Percentiles rank a stretch among this genome's conserved stretches.
Conservation (phyloP, 92 coral and sea anemone species). For the Zoanthus sociatus region DNA sequence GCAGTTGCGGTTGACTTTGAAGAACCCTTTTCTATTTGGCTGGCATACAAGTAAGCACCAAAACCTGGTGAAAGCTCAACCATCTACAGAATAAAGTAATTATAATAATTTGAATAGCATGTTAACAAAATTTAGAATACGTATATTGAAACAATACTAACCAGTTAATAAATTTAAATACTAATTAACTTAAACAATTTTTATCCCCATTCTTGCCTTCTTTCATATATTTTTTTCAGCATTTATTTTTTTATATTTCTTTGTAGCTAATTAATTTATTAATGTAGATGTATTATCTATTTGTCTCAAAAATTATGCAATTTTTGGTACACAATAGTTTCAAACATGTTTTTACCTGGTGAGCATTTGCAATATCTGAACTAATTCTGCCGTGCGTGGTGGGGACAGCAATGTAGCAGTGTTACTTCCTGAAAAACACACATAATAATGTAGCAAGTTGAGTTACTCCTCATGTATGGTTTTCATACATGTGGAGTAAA, state of each 20-base stretch:
- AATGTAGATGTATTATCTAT: not conserved
- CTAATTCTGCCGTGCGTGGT: not conserved
- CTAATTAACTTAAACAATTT: not conserved
- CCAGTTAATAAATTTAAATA: not conserved
- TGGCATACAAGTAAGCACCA: not conserved
- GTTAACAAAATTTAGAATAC: not conserved
- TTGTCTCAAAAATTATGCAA: not conserved
- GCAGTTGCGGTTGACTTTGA: not conserved
- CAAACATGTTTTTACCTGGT: constrained; percentile 2
- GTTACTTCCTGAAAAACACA: not conserved
- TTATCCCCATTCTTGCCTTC: not conserved
- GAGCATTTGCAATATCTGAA: constrained; percentile 9
- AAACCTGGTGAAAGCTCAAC: constrained; percentile 4
- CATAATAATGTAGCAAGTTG: too few species aligned
- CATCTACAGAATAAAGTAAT: not conserved
- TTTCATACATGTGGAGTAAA: too few species aligned
- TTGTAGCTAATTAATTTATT: not conserved
- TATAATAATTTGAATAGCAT: not conserved
- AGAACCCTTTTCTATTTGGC: not conserved
- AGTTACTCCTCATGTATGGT: too few species aligned
- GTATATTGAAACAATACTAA: not conserved
- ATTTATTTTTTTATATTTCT: not conserved
- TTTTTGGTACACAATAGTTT: not conserved
- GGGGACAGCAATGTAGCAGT: not conserved
- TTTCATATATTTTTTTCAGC: not conserved